Conservation (phyloP, 1,140 invertebrate species). For the Lithobius niger region DNA sequence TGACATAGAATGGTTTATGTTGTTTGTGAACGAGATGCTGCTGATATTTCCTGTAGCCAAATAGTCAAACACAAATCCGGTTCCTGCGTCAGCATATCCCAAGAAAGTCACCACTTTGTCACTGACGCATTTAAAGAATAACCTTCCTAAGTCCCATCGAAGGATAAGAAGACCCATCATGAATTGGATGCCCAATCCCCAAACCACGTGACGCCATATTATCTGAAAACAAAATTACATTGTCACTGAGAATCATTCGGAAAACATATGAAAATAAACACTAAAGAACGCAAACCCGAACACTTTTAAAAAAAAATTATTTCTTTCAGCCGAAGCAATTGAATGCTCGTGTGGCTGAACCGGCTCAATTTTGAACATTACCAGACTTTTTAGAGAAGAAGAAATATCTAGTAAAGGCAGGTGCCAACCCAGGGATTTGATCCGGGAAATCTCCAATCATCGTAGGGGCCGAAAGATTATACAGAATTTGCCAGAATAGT, state of each 20-base stretch:
- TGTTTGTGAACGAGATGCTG: background rate
- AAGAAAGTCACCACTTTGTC: constrained; percentile 58
- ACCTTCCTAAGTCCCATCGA: constrained; percentile 59
- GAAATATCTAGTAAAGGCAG: no score
- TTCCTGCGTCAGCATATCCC: constrained; percentile 56
- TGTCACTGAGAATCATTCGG: no score
- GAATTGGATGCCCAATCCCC: constrained; percentile 73
- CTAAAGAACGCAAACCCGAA: no score
- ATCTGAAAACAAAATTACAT: constrained; percentile 34
- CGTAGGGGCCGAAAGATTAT: no score
- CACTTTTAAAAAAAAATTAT: background rate
- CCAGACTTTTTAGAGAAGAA: no score
- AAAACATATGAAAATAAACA: no score
- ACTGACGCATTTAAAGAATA: constrained; percentile 64
- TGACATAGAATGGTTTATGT: background rate
- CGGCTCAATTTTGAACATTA: no score
- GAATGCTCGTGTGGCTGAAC: no score
- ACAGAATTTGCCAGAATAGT: no score
- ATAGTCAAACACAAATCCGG: constrained; percentile 72
- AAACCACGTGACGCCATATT: constrained; percentile 60
- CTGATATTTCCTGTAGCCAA: constrained; percentile 38
- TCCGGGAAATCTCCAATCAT: no score
- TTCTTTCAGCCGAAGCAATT: no score
- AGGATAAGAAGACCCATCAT: constrained; percentile 72
- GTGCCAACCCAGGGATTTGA: no score